Evolutionary conservation across 2,888 invertebrate genomes (phyloP).

Genomic region (Caenorhabditis sp.): DNA sequence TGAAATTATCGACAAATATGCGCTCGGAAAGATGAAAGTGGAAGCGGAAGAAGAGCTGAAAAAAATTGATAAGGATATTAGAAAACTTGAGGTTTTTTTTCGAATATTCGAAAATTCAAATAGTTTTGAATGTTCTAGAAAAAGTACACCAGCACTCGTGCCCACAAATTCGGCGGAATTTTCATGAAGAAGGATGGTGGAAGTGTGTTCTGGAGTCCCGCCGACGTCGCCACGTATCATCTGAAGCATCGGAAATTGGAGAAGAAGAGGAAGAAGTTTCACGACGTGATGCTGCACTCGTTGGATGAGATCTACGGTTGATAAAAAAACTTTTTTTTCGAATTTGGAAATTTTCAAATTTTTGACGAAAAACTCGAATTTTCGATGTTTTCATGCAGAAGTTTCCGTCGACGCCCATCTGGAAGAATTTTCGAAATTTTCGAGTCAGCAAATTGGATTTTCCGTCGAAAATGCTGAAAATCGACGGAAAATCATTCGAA

Average conservation of each 20-base stretch:
- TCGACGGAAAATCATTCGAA: no score
- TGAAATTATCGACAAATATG: neutral
- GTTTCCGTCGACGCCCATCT: no score
- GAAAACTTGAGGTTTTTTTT: neutral
- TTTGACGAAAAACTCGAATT: neutral
- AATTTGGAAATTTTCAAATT: neutral
- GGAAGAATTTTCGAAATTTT: no score
- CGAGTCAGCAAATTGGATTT: no score
- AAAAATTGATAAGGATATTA: neutral
- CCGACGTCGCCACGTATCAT: neutral
- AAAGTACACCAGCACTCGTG: neutral
- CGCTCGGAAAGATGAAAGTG: neutral
- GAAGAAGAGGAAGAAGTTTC: neutral
- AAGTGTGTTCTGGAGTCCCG: slow-evolving; percentile 2
- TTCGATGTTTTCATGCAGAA: no score
- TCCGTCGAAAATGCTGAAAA: no score
- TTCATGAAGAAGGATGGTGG: neutral
- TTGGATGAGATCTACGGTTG: neutral
- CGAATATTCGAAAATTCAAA: neutral
- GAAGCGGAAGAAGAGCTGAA: neutral
- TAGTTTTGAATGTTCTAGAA: neutral
- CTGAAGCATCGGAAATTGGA: neutral
- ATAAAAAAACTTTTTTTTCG: neutral
- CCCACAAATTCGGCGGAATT: neutral
- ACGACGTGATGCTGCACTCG: neutral